Conservation (phyloP, 2,113 vertebrate species). For the Noturus placidus region DNA sequence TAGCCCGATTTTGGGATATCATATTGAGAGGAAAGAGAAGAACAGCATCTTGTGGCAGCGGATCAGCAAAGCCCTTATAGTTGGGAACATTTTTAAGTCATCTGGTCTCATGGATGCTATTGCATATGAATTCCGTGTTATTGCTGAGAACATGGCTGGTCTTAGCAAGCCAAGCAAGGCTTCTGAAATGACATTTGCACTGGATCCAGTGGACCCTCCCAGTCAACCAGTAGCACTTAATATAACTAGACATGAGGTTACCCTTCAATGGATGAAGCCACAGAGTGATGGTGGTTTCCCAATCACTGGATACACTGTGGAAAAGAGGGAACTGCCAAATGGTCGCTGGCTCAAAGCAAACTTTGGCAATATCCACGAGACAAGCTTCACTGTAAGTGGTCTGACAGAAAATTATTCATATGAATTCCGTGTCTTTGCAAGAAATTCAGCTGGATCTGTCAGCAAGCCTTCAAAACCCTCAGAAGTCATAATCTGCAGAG, state of each 20-base stretch:
- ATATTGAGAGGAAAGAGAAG: slow-evolving; percentile 94
- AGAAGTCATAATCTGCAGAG: slow-evolving; percentile 89
- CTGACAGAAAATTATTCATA: slow-evolving; percentile 91
- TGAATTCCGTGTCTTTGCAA: slow-evolving; percentile 93
- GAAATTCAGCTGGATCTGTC: slow-evolving; percentile 89
- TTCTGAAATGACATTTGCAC: slow-evolving; percentile 84
- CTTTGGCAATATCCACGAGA: slow-evolving; percentile 94
- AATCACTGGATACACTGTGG: slow-evolving; percentile 93
- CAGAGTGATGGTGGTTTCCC: slow-evolving; percentile 96
- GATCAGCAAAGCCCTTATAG: slow-evolving; percentile 85
- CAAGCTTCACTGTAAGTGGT: slow-evolving; percentile 92
- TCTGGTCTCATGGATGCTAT: slow-evolving; percentile 91
- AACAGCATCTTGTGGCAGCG: slow-evolving; percentile 96
- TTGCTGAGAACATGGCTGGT: slow-evolving; percentile 94
- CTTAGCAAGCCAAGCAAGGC: slow-evolving; percentile 94
- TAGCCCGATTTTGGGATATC: slow-evolving; percentile 92
- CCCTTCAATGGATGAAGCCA: slow-evolving; percentile 92
- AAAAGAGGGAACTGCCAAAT: slow-evolving; percentile 91
- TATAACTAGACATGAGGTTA: slow-evolving; percentile 91
- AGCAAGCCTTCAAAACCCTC: slow-evolving; percentile 93
- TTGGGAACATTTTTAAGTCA: slow-evolving; percentile 95
- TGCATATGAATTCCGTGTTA: slow-evolving; percentile 93
- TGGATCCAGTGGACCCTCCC: slow-evolving; percentile 92
- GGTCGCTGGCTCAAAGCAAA: slow-evolving; percentile 98
- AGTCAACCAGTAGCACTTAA: slow-evolving; percentile 90